Base-by-base conservation (phyloP, 2,888 invertebrate species). In the Euplexia lucipara region DNA sequence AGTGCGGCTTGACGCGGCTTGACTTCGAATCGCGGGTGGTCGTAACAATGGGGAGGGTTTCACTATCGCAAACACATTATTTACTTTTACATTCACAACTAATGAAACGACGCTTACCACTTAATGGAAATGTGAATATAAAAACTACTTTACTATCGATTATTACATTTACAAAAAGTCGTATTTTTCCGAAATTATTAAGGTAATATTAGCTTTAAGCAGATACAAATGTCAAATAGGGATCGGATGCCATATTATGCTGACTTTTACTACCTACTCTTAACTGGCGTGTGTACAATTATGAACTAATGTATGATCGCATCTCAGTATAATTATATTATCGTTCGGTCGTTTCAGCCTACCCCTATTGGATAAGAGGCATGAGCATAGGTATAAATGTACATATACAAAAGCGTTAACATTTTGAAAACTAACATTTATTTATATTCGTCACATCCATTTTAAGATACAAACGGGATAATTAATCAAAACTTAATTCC, bases 71-170 rank as follows among this genome's bases (percentile, higher is more conserved):
- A 84, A 86, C 85, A 82, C 85, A 81, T 87, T 89, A 89, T 89
- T 90, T 89, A 88, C 89, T 86, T 87, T 83, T 85, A 85, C 85
- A 81, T 87, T 84, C 78, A 75, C 76, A 68, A 79, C 82, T 89
- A 89, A 88, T 88, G 84, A 90, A 87, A 83, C 83, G 78, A 68
- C 47, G 47, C 37, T 69, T 61, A 16, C 51, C 20, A 35, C n/a
- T 57, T 58, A 58, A 34, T 58, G 10, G 26, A 39, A 60, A 34
- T 16, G 14, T 39, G 18, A 48, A 44, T 22, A 56, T 12, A 49
- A 45, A 20, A 20, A 69, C 49, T 39, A 39, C 10, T 49, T 44
- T 12, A 53, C n/a, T 49, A 37, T 42, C 47, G 18, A 18, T 32
- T 26, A 14, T 49, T 26, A 35, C 10, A 41, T 16, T 0, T 20